These are phyloP conservation scores for Saxidomus purpurata DNA, from an alignment of 1,140 invertebrate species.

Conservation along the genomic window DNA sequence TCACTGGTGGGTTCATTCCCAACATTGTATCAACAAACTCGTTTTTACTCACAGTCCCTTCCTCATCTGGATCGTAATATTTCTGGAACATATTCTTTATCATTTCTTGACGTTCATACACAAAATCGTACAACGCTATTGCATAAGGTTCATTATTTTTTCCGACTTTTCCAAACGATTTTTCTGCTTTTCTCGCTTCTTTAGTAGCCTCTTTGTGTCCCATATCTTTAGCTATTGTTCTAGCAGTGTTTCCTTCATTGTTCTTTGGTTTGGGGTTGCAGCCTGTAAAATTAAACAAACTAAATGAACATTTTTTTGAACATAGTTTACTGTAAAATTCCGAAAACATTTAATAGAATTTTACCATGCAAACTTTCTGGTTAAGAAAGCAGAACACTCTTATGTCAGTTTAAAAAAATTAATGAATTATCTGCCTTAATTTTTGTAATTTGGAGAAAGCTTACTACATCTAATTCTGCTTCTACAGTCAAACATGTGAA, in stretches of 20 bases:
- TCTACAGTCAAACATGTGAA: too few relatives aligned
- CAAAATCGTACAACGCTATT: slow-evolving; percentile 86
- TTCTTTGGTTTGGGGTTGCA: slow-evolving; percentile 87
- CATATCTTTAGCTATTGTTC: slow-evolving; percentile 85
- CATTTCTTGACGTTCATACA: slow-evolving; percentile 77
- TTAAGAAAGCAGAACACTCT: too few relatives aligned
- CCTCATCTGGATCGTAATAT: slow-evolving; percentile 82
- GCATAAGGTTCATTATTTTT: slow-evolving; percentile 86
- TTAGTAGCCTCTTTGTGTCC: slow-evolving; percentile 85
- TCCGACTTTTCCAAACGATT: slow-evolving; percentile 84
- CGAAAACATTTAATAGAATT: too few relatives aligned
- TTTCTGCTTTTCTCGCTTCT: slow-evolving; percentile 86
- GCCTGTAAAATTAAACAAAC: slow-evolving; percentile 72
- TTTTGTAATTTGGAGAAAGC: too few relatives aligned
- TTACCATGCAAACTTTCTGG: too few relatives aligned
- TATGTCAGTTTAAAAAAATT: too few relatives aligned
- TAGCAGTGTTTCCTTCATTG: slow-evolving; percentile 83
- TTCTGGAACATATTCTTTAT: slow-evolving; percentile 81
- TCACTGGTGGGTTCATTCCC: slow-evolving; percentile 80
- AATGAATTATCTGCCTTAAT: too few relatives aligned
- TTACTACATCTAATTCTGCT: too few relatives aligned
- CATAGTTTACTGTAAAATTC: too few relatives aligned
- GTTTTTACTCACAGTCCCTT: slow-evolving; percentile 79
- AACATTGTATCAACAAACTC: slow-evolving; percentile 82
- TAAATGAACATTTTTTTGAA: neutral